These are phyloP conservation scores for Alloscopus bannaensis DNA, from an alignment of 2,888 invertebrate genomes.

Conservation along the genomic window DNA sequence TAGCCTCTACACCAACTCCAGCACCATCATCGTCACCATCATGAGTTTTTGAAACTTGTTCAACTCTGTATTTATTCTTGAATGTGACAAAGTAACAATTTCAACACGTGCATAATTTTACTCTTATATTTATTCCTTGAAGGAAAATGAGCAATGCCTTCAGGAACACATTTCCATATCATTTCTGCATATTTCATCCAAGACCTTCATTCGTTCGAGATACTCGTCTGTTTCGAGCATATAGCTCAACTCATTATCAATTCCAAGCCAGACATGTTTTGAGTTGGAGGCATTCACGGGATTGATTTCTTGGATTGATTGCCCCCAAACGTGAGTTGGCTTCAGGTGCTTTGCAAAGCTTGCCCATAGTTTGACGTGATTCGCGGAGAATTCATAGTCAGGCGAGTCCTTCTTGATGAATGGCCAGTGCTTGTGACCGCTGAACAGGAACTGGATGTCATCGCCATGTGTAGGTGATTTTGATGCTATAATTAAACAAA, in stretches of 20 bases:
- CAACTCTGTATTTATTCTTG: background rate
- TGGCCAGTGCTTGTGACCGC: slow-evolving; percentile 5
- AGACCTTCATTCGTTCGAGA: slow-evolving; percentile 37
- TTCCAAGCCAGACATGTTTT: slow-evolving; percentile 35
- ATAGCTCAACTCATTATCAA: slow-evolving; percentile 33
- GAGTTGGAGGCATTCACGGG: slow-evolving; percentile 13
- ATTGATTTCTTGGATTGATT: background rate
- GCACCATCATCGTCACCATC: too few species aligned
- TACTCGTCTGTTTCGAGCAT: slow-evolving; percentile 32
- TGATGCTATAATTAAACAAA: slow-evolving; percentile 9
- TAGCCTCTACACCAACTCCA: too few species aligned
- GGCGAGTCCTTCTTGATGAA: slow-evolving; percentile 34
- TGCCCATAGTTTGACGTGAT: slow-evolving; percentile 48
- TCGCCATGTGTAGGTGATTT: slow-evolving; percentile 57
- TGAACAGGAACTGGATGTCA: slow-evolving; percentile 56
- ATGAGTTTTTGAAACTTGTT: background rate
- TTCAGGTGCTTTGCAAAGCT: slow-evolving; percentile 62
- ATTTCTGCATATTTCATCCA: slow-evolving; percentile 43
- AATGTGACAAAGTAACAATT: background rate
- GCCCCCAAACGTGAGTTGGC: slow-evolving; percentile 30
- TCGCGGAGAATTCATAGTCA: slow-evolving; percentile 50
- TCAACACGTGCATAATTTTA: background rate
- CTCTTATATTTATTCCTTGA: too few species aligned
- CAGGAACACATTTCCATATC: slow-evolving; percentile 23
- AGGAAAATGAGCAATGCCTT: too few species aligned